Evolutionary conservation across 1,140 invertebrate genomes (phyloP), one percentile per base, ranked within the genome.

Genomic region (Drosophila equinoxialis): DNA sequence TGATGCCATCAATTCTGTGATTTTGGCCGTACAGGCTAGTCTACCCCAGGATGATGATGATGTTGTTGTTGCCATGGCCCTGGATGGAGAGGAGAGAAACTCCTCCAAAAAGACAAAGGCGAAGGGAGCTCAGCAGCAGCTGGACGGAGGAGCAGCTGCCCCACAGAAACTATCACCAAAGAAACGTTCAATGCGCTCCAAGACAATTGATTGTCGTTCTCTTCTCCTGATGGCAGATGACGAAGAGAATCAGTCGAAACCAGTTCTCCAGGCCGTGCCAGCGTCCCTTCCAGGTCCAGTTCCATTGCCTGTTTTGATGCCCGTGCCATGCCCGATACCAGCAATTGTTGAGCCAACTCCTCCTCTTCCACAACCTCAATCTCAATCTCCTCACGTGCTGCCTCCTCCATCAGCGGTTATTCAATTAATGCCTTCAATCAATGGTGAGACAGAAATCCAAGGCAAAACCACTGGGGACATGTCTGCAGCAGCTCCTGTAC

Each of bases 1-100:
- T 33, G 90, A 91, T 76, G 90, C 90, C 60, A 91, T 91, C 42
- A 91, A 91, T 13, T 91, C 90, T 1, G 90, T 91, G 0, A 90
- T 91, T 1, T 57, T 91, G 71, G 90, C 90, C 5, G 90, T 90
- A 4, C 84, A 90, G 37, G 87, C 87, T 3, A 82, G 84, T 58
- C 41, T 89, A 30, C 83, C 83, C 3, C 68, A 81, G 14, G 79
- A 90, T 17, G 80, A 85, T 2, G 75, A 87, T 0, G 71, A 73
- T 20, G 17, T 7, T 48, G 14, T 3, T 2, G n/a, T 6, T 23
- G 17, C 45, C 14, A 3, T 3, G 5, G 30, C 6, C 5, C 30
- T 1, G 6, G 45, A 64, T 14, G 35, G 33, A n/a, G 62, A 63
- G 17, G 62, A 63, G 17, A 30, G 61, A 33, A 42, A 71, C n/a